Evolutionary conservation across 2,888 invertebrate genomes (phyloP).

Genomic region (Ctenicera cuprea): DNA sequence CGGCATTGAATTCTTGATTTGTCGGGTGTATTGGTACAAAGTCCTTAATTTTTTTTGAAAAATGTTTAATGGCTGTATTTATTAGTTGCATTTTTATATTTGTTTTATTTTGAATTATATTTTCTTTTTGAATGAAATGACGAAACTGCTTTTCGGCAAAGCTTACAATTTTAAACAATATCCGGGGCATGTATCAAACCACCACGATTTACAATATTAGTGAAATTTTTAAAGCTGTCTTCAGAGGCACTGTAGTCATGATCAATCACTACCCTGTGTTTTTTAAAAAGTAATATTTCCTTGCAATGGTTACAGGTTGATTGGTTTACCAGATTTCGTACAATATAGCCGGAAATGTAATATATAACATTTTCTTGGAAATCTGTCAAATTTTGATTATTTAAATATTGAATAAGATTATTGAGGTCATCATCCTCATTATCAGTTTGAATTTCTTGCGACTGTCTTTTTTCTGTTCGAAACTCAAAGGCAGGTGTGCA

Average conservation of each 20-base stretch:
- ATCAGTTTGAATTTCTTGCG: not conserved
- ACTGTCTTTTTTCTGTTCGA: conserved; percentile 24
- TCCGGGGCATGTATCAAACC: conserved; percentile 10
- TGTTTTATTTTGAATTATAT: too few relatives aligned
- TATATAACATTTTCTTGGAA: conserved; percentile 46
- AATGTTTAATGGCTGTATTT: conserved; percentile 11
- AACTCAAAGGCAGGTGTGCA: conserved; percentile 54
- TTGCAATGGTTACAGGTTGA: not conserved
- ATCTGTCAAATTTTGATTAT: not conserved
- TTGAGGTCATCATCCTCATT: not conserved
- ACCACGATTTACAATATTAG: conserved; percentile 10
- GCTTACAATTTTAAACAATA: conserved; percentile 16
- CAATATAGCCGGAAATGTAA: conserved; percentile 51
- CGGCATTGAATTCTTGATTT: conserved; percentile 10
- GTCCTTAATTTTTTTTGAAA: not conserved
- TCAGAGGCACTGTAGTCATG: not conserved
- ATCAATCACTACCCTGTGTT: too few relatives aligned
- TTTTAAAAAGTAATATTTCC: not conserved
- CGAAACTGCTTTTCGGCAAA: conserved; percentile 23
- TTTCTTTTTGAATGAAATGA: not conserved
- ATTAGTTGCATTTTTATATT: not conserved
- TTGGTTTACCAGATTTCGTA: conserved; percentile 17
- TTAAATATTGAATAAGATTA: not conserved
- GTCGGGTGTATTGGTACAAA: conserved; percentile 25
- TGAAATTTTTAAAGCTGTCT: conserved; percentile 24